These are phyloP conservation scores for Dinocampus coccinellae DNA, from an alignment of 2,888 invertebrate species.

Conservation along the genomic window DNA sequence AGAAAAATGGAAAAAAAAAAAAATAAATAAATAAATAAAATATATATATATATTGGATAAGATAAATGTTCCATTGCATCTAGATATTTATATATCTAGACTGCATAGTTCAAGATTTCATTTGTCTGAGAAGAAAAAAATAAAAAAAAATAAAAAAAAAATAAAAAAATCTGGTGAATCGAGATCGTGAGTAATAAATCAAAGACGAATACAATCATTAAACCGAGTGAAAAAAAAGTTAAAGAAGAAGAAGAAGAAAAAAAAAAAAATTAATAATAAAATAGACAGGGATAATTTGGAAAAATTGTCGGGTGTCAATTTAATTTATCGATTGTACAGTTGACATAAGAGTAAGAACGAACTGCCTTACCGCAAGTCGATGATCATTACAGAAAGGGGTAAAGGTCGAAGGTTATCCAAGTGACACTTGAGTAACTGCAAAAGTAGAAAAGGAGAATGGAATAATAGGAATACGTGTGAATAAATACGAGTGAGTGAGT, in stretches of 20 bases:
- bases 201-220: too few relatives aligned
- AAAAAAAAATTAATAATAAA: background rate
- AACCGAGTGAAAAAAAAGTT: too few relatives aligned
- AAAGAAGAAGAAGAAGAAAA: background rate
- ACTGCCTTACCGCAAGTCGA: slow-evolving; percentile 51
- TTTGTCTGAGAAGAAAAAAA: background rate
- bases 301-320: slow-evolving; percentile 41
- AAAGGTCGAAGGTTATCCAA: slow-evolving; percentile 41
- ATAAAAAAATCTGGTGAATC: background rate
- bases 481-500: too few relatives aligned
- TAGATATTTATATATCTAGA: too few relatives aligned
- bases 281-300: background rate
- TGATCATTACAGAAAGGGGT: slow-evolving; percentile 42
- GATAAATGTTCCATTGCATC: too few relatives aligned
- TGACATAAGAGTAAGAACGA: slow-evolving; percentile 46
- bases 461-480: too few relatives aligned
- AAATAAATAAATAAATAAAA: too few relatives aligned
- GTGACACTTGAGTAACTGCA: too few relatives aligned
- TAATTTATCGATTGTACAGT: slow-evolving; percentile 42
- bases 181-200: background rate
- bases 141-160: background rate
- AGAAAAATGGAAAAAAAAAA: too few relatives aligned
- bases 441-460: too few relatives aligned
- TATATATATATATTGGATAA: too few relatives aligned
- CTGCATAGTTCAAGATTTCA: too few relatives aligned